Percentiles rank a stretch among this genome's conserved stretches.
Evolutionary conservation across 2,888 invertebrate species (phyloP).

Genomic region (Catocala sponsa): DNA sequence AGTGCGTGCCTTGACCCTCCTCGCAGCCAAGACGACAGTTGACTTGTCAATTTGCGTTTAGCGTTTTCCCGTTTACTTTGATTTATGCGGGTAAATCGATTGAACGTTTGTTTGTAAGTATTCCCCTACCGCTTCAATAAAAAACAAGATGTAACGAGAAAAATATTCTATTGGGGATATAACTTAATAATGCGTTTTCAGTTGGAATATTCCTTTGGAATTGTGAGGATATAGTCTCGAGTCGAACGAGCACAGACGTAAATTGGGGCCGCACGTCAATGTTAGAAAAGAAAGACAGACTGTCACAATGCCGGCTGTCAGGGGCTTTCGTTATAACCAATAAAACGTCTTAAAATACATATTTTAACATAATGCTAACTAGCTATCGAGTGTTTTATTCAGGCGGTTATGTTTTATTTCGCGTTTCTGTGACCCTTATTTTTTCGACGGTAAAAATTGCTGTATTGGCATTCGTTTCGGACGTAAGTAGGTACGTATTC

Average conservation of each 20-base stretch:
- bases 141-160: conserved; percentile 51
- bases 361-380: conserved; percentile 11
- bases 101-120: conserved; percentile 58
- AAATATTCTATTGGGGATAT: conserved; percentile 41
- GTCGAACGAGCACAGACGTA: conserved; percentile 14
- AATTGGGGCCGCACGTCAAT: conserved; percentile 8
- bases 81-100: conserved; percentile 68
- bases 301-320: conserved; percentile 15
- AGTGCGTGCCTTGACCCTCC: conserved; percentile 59
- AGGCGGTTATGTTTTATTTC: conserved; percentile 36
- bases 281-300: conserved; percentile 13
- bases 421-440: conserved; percentile 28
- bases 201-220: conserved; percentile 29
- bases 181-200: conserved; percentile 44
- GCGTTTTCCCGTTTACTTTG: conserved; percentile 63
- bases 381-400: conserved; percentile 25
- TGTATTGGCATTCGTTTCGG: conserved; percentile 33
- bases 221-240: conserved; percentile 15
- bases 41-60: conserved; percentile 74
- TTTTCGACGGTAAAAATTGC: conserved; percentile 26
- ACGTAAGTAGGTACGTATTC: conserved; percentile 14
- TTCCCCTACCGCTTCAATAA: conserved; percentile 36
- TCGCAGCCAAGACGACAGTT: conserved; percentile 62
- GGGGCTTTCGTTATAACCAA: conserved; percentile 16
- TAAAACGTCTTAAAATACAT: conserved; percentile 12